A percentile compares a stretch with the other conserved stretches of the same genome.
These are phyloP conservation scores for Resseliella maxima DNA, from an alignment of 2,888 invertebrate genomes.

Conservation along the genomic window DNA sequence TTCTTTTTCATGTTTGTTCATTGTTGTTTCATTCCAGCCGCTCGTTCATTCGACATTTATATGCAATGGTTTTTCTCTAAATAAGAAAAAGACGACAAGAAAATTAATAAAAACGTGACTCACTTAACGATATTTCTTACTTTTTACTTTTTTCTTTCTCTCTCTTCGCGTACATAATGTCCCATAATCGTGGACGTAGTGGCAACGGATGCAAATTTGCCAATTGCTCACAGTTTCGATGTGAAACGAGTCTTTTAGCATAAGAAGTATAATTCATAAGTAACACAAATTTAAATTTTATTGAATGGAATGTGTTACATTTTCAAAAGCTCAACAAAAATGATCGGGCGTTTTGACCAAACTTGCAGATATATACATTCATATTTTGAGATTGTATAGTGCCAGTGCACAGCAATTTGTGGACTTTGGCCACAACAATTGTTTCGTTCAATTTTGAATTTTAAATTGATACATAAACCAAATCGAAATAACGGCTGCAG, in stretches of 20 bases:
- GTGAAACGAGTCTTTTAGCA: constrained; percentile 11
- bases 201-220: constrained; percentile 23
- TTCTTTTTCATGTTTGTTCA: background rate
- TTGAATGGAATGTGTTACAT: constrained; percentile 22
- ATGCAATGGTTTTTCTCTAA: background rate
- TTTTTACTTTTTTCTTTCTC: background rate
- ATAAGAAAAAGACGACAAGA: constrained; percentile 7
- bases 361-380: background rate
- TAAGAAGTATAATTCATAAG: constrained; percentile 33
- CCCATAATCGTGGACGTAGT: too few relatives aligned
- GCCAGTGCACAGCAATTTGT: background rate
- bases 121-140: background rate
- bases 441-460: background rate
- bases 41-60: background rate
- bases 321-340: background rate
- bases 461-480: background rate
- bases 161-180: background rate
- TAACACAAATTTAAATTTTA: constrained; percentile 32
- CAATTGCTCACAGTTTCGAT: background rate
- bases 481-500: too few relatives aligned
- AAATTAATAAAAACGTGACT: constrained; percentile 34
- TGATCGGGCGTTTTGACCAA: background rate
- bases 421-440: background rate
- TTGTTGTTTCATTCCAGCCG: background rate
- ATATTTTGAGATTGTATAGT: background rate